These are phyloP conservation scores for Streptopelia turtur DNA, from an alignment of 2,797 vertebrate species.

Conservation along the genomic window DNA sequence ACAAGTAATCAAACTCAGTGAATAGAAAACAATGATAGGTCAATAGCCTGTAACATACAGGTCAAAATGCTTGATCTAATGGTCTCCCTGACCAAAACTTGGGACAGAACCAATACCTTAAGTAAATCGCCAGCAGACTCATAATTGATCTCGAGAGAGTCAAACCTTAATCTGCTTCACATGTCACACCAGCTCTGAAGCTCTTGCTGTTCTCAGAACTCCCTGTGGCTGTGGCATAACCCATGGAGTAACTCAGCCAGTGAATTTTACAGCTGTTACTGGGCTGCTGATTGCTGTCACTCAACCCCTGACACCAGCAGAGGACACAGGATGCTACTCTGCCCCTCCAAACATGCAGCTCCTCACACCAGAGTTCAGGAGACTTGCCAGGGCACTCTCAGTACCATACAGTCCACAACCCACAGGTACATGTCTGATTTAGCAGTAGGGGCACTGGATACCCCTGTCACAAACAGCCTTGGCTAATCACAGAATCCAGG, in stretches of 20 bases:
- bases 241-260: not conserved
- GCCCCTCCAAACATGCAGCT: not conserved
- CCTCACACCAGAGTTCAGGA: not conserved
- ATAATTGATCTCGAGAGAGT: not conserved
- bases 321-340: not conserved
- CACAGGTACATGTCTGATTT: not conserved
- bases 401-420: not conserved
- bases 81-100: not conserved
- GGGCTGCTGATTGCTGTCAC: not conserved
- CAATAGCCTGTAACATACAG: not conserved
- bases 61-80: not conserved
- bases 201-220: not conserved
- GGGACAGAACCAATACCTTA: rapidly evolving
- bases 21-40: not conserved
- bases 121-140: not conserved
- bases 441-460: not conserved
- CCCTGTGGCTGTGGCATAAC: not conserved
- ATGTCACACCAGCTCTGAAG: not conserved
- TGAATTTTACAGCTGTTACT: not conserved
- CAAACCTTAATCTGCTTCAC: not conserved
- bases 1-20: not conserved
- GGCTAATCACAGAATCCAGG: no score
- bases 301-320: not conserved
- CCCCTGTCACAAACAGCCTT: not conserved
- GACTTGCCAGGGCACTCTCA: not conserved